Evolutionary conservation across 2,888 invertebrate species (phyloP), one percentile per base, ranked within the genome.

Genomic region (Volucella inflata): DNA sequence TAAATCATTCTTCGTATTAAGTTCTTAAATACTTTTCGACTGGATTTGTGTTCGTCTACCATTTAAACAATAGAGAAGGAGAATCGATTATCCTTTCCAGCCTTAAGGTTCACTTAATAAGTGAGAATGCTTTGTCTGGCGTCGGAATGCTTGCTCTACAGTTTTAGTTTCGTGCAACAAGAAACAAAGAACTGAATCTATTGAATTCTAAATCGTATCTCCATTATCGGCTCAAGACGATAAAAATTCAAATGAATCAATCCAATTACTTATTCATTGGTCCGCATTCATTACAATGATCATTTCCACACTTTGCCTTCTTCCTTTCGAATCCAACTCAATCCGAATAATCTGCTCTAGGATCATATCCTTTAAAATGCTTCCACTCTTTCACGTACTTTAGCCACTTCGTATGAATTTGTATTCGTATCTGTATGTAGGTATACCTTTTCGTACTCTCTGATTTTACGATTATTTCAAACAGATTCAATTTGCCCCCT

Each of bases 221-320:
- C 71, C 76, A 75, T 64, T 76, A 71, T 70, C 64, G 51, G 51
- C 70, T 64, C 71, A 76, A 65, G 50, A 46, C 44, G 71, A 78
- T 72, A 59, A 72, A 83, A 83, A 78, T 72, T 83, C 67, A 72
- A 71, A 77, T 72, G 67, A 83, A 67, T 65, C 60, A 67, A 72
- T 83, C 38, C 82, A 78, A 83, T 83, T 83, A 83, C 67, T 83
- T 78, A 83, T 83, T 78, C 78, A 83, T 78, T 65, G 82, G 78
- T 62, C 62, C 36, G 82, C 72, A 72, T 72, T 72, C 78, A 82
- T 82, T 82, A 78, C 76, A 76, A 71, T 60, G 59, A 77, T 71
- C 48, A 62, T 67, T 78, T 44, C 55, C 55, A 78, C 48, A 78
- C 78, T 83, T 62, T 72, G 40, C 17, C 59, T 30, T 10, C 36